Evolutionary conservation across 2,888 invertebrate species (phyloP), one percentile per base, ranked within the genome.

Genomic region (Eilema depressum): DNA sequence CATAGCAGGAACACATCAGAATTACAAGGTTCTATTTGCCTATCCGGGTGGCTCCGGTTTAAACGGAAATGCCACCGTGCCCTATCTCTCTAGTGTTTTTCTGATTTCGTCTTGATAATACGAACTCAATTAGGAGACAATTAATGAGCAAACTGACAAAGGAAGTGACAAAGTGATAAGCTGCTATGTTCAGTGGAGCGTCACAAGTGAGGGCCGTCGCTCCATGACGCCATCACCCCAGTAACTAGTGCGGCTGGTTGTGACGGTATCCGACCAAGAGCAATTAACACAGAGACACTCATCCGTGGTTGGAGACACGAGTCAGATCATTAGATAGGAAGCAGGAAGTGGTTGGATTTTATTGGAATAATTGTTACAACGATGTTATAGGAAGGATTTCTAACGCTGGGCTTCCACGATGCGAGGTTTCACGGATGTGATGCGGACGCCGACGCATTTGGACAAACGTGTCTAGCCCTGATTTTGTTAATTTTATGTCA

Each of bases 91-190:
- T 25, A 25, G 5, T 25, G 20, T 12, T 37, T 1, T n/a, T 23
- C 17, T 25, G n/a, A 53, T 26, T 56, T 63, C 8, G 63, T 20
- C 47, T 20, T 26, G 47, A 63, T 20, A 30, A 59, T 28, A 28
- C 20, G n/a, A 68, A 8, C 20, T 25, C 23, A 57, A 47, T 53
- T 33, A 76, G 66, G 69, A 74, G 70, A 37, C 60, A 66, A 10
- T 67, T 64, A 60, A 56, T 11, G 57, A 69, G 75, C 71, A 82
- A 77, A 75, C 47, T 63, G 37, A 64, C 62, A 66, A 63, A 71
- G 80, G 78, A 81, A 81, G 72, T 67, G 69, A 69, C 62, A 62
- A 28, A 70, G 66, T 65, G 64, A 33, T 59, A 68, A 69, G 57
- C 47, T 41, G 70, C 69, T 59, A 68, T 65, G 73, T 53, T 69